phyloP scores from a whole-genome alignment of 2,888 invertebrate species.

The Andrena praecox region DNA sequence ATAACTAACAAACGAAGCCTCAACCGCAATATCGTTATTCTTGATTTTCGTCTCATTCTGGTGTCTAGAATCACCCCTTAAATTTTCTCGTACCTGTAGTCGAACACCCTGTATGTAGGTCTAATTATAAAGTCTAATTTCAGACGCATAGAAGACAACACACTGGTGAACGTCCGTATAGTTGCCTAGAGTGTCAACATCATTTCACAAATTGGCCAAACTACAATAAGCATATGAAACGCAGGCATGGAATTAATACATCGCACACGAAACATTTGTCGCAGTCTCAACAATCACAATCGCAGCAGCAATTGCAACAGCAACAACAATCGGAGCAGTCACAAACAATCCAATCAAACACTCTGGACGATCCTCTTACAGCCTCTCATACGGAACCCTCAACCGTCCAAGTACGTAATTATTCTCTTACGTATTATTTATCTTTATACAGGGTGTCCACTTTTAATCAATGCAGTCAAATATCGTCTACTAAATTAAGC shows the following conservation, averaged over 20 bases:
- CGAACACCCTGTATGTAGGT: no score
- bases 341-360: constrained; percentile 45
- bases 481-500: not conserved
- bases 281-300: constrained; percentile 72
- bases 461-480: not conserved
- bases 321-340: constrained; percentile 62
- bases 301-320: constrained; percentile 66
- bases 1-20: no score
- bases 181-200: constrained; percentile 90
- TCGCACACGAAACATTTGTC: constrained; percentile 84
- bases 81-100: no score
- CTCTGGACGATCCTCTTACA: constrained; percentile 57
- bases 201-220: constrained; percentile 94
- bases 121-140: constrained; percentile 17
- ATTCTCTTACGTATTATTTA: constrained; percentile 24
- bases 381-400: constrained; percentile 67
- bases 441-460: not conserved
- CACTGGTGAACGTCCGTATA: constrained; percentile 89
- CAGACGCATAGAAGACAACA: constrained; percentile 91
- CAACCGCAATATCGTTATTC: no score
- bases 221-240: constrained; percentile 93
- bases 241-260: constrained; percentile 89
- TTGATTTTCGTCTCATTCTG: no score
- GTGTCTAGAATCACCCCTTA: no score
- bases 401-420: constrained; percentile 73